Base-by-base conservation (phyloP, 2,888 invertebrate genomes). In the Ellobium chinense region DNA sequence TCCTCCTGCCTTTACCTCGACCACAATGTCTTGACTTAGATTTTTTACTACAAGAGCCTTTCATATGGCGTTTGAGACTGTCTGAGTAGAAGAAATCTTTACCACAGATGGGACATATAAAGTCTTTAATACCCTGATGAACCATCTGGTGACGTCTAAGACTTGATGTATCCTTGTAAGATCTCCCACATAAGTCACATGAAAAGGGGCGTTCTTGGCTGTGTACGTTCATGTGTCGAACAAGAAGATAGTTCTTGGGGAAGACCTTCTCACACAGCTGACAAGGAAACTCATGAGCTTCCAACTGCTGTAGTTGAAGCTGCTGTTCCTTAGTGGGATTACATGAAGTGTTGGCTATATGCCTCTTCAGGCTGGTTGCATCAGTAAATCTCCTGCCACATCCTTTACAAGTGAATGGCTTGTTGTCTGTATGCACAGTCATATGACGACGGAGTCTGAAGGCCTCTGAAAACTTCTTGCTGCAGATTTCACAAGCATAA, bases 121-220 rank as follows among this genome's bases (percentile, higher is more conserved):
- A 75, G n/a, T 58, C 46, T 29, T 75, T 80, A 18, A 80, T 24
- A n/a, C 80, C 80, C 36, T 46, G 58, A 27, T 80, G 80, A 9
- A 69, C 39, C 68, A 80, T 14, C 62, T 62, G 75, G 29, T 80
- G 80, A 1, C 80, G 68, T 69, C 58, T 37, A 24, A 80, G 68
- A 62, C 80, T 80, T 12, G 80, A 80, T 12, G 73, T 80, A 37
- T 80, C 80, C 34, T 80, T 80, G 70, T 80, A 80, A 4, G 80
- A 29, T 29, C 69, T 56, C 31, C 56, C 69, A 70, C 80, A 80
- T 7, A 34, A 24, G 31, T 69, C 70, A 37, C 80, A 80, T 27
- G 75, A 24, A 54, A 75, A 80, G 27, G 79, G 79, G 21, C 72
- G 39, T 3, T 75, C 75, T 24, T 69, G 46, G 27, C 75, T 75